Evolutionary conservation across 2,113 vertebrate species (phyloP).

Genomic region (Martes martes): DNA sequence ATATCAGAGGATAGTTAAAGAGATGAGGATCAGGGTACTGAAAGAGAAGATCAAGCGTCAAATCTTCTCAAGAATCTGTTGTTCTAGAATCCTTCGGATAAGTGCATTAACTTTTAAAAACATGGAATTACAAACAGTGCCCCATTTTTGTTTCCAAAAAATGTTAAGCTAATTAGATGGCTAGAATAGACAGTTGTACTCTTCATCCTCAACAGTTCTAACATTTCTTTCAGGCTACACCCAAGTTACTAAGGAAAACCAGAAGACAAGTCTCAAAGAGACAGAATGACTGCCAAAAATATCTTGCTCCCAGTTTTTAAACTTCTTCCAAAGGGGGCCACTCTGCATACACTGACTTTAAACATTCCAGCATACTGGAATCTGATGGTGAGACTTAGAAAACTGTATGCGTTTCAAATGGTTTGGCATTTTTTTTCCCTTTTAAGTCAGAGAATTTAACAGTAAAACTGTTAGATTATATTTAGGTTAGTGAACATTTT

Average conservation of each 20-base stretch:
- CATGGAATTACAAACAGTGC: neutral
- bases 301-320: neutral
- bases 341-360: neutral
- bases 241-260: conserved; percentile 2
- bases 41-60: neutral
- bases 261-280: neutral
- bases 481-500: conserved; percentile 6
- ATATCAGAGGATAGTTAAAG: neutral
- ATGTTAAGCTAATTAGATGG: neutral
- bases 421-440: neutral
- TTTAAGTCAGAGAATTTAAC: neutral
- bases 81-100: neutral
- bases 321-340: neutral
- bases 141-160: neutral
- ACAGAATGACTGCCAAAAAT: neutral
- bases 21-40: neutral
- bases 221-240: neutral
- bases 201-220: neutral
- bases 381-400: neutral
- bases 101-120: neutral
- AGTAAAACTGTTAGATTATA: conserved; percentile 28
- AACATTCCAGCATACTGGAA: conserved; percentile 10
- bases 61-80: neutral
- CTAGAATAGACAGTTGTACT: neutral
- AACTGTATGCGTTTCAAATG: neutral